Evolutionary conservation across 2,113 vertebrate species (phyloP).

Genomic region (Macrotis lagotis): DNA sequence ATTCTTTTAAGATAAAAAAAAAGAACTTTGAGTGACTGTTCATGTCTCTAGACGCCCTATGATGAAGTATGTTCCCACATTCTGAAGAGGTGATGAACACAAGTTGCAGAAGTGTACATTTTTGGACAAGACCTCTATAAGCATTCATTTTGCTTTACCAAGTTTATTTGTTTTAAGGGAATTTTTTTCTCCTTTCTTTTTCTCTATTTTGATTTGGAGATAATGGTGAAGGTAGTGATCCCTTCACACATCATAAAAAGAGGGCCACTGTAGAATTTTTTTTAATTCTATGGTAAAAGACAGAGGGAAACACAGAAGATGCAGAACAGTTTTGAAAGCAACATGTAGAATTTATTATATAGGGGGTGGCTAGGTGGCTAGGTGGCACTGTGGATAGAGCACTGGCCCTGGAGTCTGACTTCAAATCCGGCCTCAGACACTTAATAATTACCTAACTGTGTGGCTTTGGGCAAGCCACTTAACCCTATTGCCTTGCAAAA

Average conservation of each 20-base stretch:
- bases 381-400: no score
- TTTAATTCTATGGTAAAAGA: neutral
- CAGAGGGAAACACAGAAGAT: neutral
- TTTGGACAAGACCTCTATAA: neutral
- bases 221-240: no score
- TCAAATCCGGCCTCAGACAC: no score
- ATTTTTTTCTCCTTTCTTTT: neutral
- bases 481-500: no score
- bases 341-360: neutral
- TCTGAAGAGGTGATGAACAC: neutral
- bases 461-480: no score
- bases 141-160: neutral
- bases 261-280: no score
- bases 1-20: neutral
- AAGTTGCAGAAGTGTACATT: neutral
- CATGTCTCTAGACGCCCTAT: neutral
- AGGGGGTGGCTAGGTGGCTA: no score
- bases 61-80: neutral
- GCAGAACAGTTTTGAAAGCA: neutral
- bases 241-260: no score
- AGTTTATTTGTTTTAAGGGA: neutral
- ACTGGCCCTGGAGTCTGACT: no score
- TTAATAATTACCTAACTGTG: no score
- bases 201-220: neutral
- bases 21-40: neutral